Conservation (phyloP, 2,888 invertebrate genomes). For the Acanthosoma haemorrhoidale region DNA sequence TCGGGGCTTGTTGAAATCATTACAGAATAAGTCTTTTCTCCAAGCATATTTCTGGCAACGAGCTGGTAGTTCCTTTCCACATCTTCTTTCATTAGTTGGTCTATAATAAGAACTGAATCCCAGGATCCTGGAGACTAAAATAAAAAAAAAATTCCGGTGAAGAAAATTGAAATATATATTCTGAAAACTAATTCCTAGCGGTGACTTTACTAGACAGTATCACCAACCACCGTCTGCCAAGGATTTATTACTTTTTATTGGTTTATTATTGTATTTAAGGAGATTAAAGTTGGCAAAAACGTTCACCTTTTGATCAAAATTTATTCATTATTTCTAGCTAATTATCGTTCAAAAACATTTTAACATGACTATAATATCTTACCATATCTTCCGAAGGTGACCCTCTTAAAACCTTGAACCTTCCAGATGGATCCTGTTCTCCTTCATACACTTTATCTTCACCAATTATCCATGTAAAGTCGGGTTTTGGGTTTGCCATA, state of each 20-base stretch:
- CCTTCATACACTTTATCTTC: constrained; percentile 54
- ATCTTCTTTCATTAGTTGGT: constrained; percentile 65
- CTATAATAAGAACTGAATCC: constrained; percentile 61
- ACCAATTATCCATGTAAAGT: constrained; percentile 62
- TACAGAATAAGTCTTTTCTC: constrained; percentile 58
- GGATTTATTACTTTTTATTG: no score
- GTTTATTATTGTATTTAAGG: no score
- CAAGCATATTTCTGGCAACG: constrained; percentile 63
- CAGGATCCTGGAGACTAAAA: constrained; percentile 61
- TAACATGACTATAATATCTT: no score
- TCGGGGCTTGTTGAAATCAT: constrained; percentile 62
- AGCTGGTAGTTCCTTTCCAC: constrained; percentile 66
- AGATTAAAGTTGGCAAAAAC: background rate
- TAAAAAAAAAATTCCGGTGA: constrained; percentile 5
- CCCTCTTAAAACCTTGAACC: constrained; percentile 32
- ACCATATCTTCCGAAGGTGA: constrained; percentile 39
- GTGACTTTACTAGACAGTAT: background rate
- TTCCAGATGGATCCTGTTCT: constrained; percentile 44
- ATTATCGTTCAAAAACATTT: no score
- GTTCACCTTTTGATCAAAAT: no score
- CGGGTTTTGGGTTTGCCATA: constrained; percentile 64
- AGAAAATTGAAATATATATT: background rate
- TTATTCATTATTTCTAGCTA: no score
- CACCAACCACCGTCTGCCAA: no score
- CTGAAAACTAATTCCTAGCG: background rate